Conservation (phyloP, 1,140 invertebrate genomes). For the Cylas formicarius region DNA sequence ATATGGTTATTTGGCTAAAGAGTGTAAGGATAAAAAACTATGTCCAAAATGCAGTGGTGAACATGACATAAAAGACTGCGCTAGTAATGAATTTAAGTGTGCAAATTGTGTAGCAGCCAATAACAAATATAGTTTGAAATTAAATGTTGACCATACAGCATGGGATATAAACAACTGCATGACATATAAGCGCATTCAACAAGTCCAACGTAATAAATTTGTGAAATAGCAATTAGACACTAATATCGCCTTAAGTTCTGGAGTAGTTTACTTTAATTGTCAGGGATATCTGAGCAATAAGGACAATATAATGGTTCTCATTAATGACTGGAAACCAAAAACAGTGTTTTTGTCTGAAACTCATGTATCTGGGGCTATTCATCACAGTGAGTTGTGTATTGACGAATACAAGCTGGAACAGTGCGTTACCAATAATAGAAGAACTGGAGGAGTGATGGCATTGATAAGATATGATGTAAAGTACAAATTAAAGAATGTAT, state of each 20-base stretch:
- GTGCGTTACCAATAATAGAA: not conserved
- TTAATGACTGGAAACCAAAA: constrained; percentile 6
- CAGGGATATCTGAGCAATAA: constrained; percentile 1
- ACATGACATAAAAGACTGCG: constrained; percentile 15
- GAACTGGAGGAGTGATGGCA: constrained; percentile 4
- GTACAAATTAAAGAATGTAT: constrained; percentile 1
- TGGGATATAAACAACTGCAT: constrained; percentile 3
- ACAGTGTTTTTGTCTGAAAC: constrained; percentile 5
- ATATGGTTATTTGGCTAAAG: constrained; percentile 2
- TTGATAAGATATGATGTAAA: constrained; percentile 3
- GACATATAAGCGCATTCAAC: not conserved
- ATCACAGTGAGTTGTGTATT: not conserved
- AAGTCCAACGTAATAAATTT: constrained; percentile 2
- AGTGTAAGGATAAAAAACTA: constrained; percentile 11
- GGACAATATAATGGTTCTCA: constrained; percentile 2
- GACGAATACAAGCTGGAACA: constrained; percentile 6
- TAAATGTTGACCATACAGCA: constrained; percentile 11
- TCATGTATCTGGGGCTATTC: not conserved
- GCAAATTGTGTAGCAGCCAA: constrained; percentile 11
- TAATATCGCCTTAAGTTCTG: not conserved
- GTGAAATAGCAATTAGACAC: constrained; percentile 5
- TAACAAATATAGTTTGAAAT: constrained; percentile 13
- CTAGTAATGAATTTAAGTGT: constrained; percentile 11
- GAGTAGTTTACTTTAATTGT: constrained; percentile 1
- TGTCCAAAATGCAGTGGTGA: constrained; percentile 13